Conservation (phyloP, 1,140 invertebrate species). For the Holotrichia oblita region DNA sequence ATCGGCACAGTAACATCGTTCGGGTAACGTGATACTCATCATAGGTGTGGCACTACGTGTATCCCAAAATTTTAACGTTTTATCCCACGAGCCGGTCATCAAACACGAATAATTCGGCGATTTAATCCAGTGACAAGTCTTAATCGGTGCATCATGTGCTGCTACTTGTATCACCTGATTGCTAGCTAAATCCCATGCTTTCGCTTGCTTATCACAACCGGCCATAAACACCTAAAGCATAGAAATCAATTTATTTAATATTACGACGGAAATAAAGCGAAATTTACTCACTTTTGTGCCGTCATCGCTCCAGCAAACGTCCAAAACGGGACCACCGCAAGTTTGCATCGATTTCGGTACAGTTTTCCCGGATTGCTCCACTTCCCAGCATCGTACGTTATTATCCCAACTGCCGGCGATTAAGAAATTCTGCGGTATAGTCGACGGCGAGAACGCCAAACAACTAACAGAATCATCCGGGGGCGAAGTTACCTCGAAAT, state of each 20-base stretch:
- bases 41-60: conserved; percentile 89
- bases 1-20: conserved; percentile 97
- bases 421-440: conserved; percentile 89
- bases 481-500: too few relatives aligned
- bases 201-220: conserved; percentile 98
- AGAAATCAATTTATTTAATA: not conserved
- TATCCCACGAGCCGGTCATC: too few relatives aligned
- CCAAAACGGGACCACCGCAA: conserved; percentile 92
- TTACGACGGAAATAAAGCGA: conserved; percentile 15
- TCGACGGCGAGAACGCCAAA: conserved; percentile 89
- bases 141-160: too few relatives aligned
- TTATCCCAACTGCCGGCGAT: too few relatives aligned
- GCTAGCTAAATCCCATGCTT: too few relatives aligned
- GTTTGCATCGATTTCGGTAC: conserved; percentile 98
- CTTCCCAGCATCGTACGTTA: too few relatives aligned
- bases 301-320: conserved; percentile 96
- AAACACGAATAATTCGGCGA: too few relatives aligned
- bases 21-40: conserved; percentile 88
- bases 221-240: conserved; percentile 90
- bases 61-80: conserved; percentile 99
- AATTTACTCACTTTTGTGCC: conserved; percentile 65
- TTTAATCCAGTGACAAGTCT: too few relatives aligned
- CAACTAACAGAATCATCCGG: too few relatives aligned
- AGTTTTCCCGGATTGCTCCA: conserved; percentile 91
- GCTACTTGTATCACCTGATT: too few relatives aligned